Conservation (phyloP, 1,140 invertebrate genomes). For the Sarcophaga bullata region DNA sequence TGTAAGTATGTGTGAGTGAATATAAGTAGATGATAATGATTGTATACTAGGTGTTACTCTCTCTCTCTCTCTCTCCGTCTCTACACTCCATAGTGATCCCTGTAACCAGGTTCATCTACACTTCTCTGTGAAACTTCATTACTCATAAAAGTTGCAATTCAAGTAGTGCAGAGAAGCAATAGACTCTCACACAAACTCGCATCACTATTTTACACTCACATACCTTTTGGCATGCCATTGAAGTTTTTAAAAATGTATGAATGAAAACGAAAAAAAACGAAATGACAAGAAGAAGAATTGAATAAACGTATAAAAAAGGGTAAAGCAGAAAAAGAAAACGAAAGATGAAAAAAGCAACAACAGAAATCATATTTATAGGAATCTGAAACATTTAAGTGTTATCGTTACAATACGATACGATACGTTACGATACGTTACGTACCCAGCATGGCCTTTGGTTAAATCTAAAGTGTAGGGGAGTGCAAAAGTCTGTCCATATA, state of each 20-base stretch:
- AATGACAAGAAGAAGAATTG: neutral
- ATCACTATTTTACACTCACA: neutral
- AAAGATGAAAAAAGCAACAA: constrained; percentile 12
- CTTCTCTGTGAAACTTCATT: constrained; percentile 20
- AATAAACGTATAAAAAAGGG: neutral
- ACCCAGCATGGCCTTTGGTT: neutral
- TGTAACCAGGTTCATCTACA: neutral
- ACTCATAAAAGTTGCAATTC: constrained; percentile 26
- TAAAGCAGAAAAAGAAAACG: neutral
- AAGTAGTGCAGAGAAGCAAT: neutral
- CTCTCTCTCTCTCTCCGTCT: neutral
- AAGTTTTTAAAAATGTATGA: constrained; percentile 5
- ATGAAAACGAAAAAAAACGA: constrained; percentile 14
- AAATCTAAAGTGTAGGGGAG: neutral
- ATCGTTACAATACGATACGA: constrained; percentile 26
- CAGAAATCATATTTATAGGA: constrained; percentile 20
- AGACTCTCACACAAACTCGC: neutral
- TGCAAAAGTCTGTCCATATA: neutral
- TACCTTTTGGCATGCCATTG: constrained; percentile 1
- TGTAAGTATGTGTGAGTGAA: neutral
- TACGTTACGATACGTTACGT: neutral
- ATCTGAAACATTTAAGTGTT: constrained; percentile 26
- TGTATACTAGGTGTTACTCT: neutral
- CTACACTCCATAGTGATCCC: neutral
- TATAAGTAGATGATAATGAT: too few relatives aligned